These are phyloP conservation scores for Apotomis betuletana DNA, from an alignment of 2,888 invertebrate genomes.

Conservation along the genomic window DNA sequence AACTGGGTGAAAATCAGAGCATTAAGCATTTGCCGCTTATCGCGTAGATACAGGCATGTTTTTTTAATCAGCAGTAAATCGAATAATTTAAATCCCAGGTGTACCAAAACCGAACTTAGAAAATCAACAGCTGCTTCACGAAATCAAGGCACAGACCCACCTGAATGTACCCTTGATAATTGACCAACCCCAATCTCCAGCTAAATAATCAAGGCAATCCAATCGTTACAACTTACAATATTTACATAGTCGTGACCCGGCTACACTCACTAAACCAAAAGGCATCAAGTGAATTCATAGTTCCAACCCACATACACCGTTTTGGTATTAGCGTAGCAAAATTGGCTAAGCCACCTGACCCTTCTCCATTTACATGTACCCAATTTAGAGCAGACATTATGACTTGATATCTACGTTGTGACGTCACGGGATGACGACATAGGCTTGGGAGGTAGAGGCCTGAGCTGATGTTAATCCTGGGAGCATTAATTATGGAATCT, in stretches of 20 bases:
- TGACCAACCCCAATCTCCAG: slow-evolving; percentile 29
- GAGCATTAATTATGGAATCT: not conserved
- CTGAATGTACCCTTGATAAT: slow-evolving; percentile 27
- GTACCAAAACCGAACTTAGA: no score
- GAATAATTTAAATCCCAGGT: no score
- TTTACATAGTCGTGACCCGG: slow-evolving; percentile 23
- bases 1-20: no score
- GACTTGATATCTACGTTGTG: slow-evolving; percentile 17
- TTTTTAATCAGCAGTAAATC: no score
- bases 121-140: no score
- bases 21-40: no score
- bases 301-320: not conserved
- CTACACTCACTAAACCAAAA: not conserved
- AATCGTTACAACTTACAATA: slow-evolving; percentile 41
- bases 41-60: no score
- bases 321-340: not conserved
- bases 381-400: slow-evolving; percentile 38
- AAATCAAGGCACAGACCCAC: not conserved
- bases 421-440: slow-evolving; percentile 17
- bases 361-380: slow-evolving; percentile 33
- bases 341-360: slow-evolving; percentile 36
- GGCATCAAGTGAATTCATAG: not conserved
- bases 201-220: slow-evolving; percentile 39
- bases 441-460: slow-evolving; percentile 1
- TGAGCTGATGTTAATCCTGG: not conserved